Evolutionary conservation across 2,113 vertebrate genomes (phyloP), one percentile per base, ranked within the genome.

Genomic region (Pipa parva): DNA sequence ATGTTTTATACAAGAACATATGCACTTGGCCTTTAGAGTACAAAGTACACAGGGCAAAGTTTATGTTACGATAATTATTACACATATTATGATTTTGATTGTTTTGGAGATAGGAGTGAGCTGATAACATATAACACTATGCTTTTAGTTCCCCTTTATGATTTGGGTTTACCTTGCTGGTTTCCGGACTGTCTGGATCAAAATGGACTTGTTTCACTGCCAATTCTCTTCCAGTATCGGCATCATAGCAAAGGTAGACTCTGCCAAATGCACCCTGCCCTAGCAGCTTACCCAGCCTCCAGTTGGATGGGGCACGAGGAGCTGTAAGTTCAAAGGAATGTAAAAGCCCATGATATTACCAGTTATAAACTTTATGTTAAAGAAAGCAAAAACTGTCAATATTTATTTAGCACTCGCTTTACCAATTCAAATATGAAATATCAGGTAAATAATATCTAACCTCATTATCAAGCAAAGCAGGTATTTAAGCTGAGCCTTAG

Each of bases 141-240:
- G n/a, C n/a, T n/a, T n/a, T n/a, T n/a, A n/a, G n/a, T n/a, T 3
- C n/a, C 17, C 13, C 42, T 46, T 46, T 4, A 18, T 7, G 26
- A 2, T 36, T 33, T 48, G 48, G 18, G 22, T 85, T 82, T 78
- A 98, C 97, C 92, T 99, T 99, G 84, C 96, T 98, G 51, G 96
- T 98, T 78, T 99, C 97, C 0, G 93, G 96, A 74, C 96, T 97
- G 61, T 99, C 96, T 0, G 96, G 96, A 77, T 99, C 96, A 85
- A 98, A 99, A 73, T 97, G 95, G 72, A 99, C 97, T 85, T 99
- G 97, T 73, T 99, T 99, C 59, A 97, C 96, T 5, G 97, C 97
- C 75, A 99, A 75, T 72, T 99, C 97, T 78, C 97, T 86, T 63
- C 94, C 97, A 0, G 96, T 98, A 71, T 99, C 97, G 0, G 93